Conservation (phyloP, 2,888 invertebrate genomes). For the Lycophotia porphyrea region DNA sequence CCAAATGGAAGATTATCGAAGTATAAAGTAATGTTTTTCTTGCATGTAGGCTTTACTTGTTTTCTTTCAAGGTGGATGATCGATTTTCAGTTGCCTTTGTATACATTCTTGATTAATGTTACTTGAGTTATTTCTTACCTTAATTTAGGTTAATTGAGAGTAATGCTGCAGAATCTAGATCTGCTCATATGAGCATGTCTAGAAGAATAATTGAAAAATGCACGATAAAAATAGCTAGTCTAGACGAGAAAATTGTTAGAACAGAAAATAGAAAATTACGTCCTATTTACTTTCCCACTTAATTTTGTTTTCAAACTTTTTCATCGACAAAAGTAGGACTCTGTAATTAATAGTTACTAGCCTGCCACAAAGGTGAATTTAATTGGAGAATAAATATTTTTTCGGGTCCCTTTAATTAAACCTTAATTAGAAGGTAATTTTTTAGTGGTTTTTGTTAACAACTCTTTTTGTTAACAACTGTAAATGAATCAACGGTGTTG, state of each 20-base stretch:
- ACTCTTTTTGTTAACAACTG: no score
- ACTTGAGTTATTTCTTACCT: neutral
- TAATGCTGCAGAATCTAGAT: neutral
- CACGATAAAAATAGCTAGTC: neutral
- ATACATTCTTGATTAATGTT: slow-evolving; percentile 15
- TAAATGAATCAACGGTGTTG: slow-evolving; percentile 32
- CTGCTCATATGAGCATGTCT: neutral
- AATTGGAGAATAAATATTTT: slow-evolving; percentile 48
- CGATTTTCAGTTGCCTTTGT: slow-evolving; percentile 16
- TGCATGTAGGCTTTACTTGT: slow-evolving; percentile 32
- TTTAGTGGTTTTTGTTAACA: slow-evolving; percentile 29
- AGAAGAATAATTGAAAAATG: neutral
- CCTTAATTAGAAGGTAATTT: slow-evolving; percentile 34
- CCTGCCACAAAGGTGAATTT: slow-evolving; percentile 21
- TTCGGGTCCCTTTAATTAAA: slow-evolving; percentile 36
- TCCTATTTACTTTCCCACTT: neutral
- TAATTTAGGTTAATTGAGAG: neutral
- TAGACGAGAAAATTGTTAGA: neutral
- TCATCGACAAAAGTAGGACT: neutral
- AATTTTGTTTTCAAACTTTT: slow-evolving; percentile 26
- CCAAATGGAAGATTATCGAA: slow-evolving; percentile 26
- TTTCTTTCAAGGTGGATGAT: slow-evolving; percentile 2
- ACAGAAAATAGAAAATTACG: slow-evolving; percentile 24
- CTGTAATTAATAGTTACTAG: slow-evolving; percentile 19
- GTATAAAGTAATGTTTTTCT: slow-evolving; percentile 41